phyloP scores from a whole-genome alignment of 1,140 invertebrate species.

The Diuraphis noxia region DNA sequence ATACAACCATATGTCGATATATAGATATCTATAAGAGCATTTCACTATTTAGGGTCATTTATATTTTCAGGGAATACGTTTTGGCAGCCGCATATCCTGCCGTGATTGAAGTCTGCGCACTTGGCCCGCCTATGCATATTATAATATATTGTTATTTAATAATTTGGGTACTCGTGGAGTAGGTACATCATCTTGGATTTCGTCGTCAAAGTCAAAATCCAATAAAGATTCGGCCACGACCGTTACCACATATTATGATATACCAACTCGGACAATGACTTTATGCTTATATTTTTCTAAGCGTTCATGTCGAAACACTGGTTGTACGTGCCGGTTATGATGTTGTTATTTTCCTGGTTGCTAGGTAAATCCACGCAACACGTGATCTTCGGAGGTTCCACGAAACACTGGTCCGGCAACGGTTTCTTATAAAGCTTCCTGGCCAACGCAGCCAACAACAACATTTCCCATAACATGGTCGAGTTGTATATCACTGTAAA shows the following conservation, averaged over 20 bases:
- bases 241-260: neutral
- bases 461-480: slow-evolving; percentile 67
- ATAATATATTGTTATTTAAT: neutral
- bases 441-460: slow-evolving; percentile 64
- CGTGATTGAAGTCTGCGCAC: neutral
- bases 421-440: slow-evolving; percentile 63
- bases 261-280: neutral
- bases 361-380: slow-evolving; percentile 36
- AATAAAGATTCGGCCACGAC: neutral
- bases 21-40: neutral
- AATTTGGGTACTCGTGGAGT: too few species aligned
- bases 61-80: neutral
- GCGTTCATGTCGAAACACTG: slow-evolving; percentile 40
- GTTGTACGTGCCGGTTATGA: slow-evolving; percentile 43
- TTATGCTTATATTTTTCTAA: neutral
- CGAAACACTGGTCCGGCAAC: slow-evolving; percentile 57
- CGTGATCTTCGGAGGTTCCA: slow-evolving; percentile 29
- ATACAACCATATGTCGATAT: neutral
- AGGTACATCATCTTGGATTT: too few species aligned
- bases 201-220: neutral
- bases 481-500: slow-evolving; percentile 66
- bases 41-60: neutral
- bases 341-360: slow-evolving; percentile 46
- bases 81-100: neutral
- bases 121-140: neutral